Evolutionary conservation across 2,113 vertebrate genomes (phyloP).

Genomic region (Passer montanus): DNA sequence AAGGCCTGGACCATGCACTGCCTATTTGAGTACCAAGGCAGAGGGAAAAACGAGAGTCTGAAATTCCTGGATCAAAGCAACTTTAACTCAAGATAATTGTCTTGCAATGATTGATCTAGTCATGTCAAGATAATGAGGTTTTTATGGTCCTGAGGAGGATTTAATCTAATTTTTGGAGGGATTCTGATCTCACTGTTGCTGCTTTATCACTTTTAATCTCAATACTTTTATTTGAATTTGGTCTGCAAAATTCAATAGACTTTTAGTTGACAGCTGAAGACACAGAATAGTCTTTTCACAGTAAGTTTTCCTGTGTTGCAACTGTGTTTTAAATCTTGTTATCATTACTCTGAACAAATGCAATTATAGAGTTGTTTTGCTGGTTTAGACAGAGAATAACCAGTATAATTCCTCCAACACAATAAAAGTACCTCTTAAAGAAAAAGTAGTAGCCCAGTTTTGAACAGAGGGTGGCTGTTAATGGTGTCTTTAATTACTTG

Average conservation of each 20-base stretch:
- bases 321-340: constrained; percentile 68
- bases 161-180: constrained; percentile 72
- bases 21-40: constrained; percentile 1
- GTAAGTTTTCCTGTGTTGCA: constrained; percentile 45
- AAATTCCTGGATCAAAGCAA: constrained; percentile 37
- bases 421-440: constrained; percentile 39
- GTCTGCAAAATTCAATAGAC: constrained; percentile 67
- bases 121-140: constrained; percentile 71
- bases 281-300: constrained; percentile 11
- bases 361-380: constrained; percentile 67
- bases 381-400: constrained; percentile 35
- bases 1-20: not conserved
- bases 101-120: constrained; percentile 71
- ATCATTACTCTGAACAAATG: constrained; percentile 61
- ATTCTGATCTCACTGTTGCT: constrained; percentile 63
- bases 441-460: constrained; percentile 39
- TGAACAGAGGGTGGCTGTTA: not conserved
- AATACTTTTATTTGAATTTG: constrained; percentile 73
- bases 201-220: constrained; percentile 77
- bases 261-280: constrained; percentile 62
- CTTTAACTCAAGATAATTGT: constrained; percentile 73
- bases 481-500: constrained; percentile 37
- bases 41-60: not conserved
- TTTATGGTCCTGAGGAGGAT: constrained; percentile 65
- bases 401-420: constrained; percentile 40